phyloP scores from a whole-genome alignment of 2,888 invertebrate genomes.

The Allolobophora icterica region DNA sequence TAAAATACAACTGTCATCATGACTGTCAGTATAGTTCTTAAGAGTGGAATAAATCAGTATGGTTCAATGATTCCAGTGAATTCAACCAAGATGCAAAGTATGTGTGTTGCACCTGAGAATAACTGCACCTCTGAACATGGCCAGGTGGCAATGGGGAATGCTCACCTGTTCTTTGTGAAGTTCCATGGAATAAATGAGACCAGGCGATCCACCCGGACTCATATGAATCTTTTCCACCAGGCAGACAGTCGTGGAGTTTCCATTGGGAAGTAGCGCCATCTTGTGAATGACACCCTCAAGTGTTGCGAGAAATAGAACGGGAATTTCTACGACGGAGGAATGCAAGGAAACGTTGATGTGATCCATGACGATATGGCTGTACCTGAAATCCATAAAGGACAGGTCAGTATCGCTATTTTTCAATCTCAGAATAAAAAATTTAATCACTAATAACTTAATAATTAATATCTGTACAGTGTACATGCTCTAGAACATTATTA shows the following conservation, averaged over 20 bases:
- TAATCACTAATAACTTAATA: no score
- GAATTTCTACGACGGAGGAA: conserved; percentile 67
- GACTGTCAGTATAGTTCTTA: no score
- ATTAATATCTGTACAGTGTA: no score
- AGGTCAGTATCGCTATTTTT: background rate
- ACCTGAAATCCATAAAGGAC: conserved; percentile 52
- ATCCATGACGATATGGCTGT: conserved; percentile 76
- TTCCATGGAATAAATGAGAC: conserved; percentile 75
- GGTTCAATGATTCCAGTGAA: no score
- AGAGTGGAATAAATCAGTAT: no score
- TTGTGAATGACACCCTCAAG: conserved; percentile 79
- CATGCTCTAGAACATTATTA: no score
- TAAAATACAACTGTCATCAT: no score
- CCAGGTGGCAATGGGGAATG: background rate
- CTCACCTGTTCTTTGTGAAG: conserved; percentile 72
- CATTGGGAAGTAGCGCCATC: conserved; percentile 76
- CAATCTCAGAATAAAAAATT: no score
- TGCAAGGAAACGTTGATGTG: conserved; percentile 77
- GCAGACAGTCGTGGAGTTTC: conserved; percentile 74
- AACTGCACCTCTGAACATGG: no score
- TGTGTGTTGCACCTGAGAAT: no score
- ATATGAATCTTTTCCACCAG: conserved; percentile 82
- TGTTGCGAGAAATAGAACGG: conserved; percentile 83
- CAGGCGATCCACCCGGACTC: conserved; percentile 67
- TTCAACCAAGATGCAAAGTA: no score